Conservation (phyloP, 2,888 invertebrate species). For the Gastracanthus pulcherrimus region DNA sequence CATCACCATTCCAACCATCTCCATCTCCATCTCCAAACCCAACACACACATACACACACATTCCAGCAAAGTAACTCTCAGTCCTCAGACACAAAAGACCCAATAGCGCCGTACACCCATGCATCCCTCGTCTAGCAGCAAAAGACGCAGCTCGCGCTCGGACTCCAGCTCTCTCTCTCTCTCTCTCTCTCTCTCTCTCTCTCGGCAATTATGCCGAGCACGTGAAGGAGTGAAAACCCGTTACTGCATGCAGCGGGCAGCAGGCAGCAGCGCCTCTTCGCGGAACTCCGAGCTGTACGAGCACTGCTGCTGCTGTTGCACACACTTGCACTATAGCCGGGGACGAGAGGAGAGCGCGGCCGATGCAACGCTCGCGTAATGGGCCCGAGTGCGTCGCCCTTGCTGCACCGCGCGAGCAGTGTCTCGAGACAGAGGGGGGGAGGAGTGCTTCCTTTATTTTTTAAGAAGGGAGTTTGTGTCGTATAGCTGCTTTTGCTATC, state of each 20-base stretch:
- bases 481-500: no score
- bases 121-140: no score
- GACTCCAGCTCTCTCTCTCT: not conserved
- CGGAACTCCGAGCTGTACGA: no score
- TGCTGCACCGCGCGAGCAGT: conserved; percentile 4
- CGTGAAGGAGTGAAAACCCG: conserved; percentile 61
- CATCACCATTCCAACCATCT: no score
- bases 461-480: no score
- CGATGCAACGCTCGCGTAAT: conserved; percentile 58
- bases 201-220: conserved; percentile 57
- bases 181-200: not conserved
- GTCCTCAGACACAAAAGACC: not conserved
- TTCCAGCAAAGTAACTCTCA: not conserved
- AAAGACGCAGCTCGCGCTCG: not conserved
- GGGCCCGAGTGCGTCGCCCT: conserved; percentile 56
- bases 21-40: not conserved
- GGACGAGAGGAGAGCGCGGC: no score
- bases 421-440: no score
- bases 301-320: conserved; percentile 20
- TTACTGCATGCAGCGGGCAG: conserved; percentile 50
- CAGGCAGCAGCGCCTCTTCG: conserved; percentile 38
- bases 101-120: not conserved
- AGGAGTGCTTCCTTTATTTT: no score
- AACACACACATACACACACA: not conserved
- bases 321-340: conserved; percentile 56